Percentiles rank a stretch among this genome's conserved stretches.
Evolutionary conservation across 2,797 vertebrate genomes (phyloP).

Genomic region (Atherinosoma microstoma): DNA sequence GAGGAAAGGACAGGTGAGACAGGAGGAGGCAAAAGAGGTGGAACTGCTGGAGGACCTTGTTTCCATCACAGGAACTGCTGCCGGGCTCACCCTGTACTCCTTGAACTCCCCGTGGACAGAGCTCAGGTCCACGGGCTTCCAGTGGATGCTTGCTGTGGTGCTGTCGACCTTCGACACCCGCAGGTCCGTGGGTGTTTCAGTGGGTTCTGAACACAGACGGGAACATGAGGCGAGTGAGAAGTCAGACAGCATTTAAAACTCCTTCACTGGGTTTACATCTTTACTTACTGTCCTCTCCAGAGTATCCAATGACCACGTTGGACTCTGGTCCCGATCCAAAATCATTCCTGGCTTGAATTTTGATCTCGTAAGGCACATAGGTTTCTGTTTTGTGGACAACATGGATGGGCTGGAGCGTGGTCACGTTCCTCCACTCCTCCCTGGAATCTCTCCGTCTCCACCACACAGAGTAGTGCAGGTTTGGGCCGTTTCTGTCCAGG

Average conservation of each 20-base stretch:
- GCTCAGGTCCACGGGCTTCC: conserved; percentile 89
- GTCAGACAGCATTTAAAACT: neutral
- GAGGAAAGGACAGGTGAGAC: neutral
- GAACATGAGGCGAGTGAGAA: neutral
- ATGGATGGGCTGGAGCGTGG: conserved; percentile 81
- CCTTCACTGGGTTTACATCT: neutral
- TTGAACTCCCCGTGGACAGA: conserved; percentile 93
- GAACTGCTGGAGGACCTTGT: neutral
- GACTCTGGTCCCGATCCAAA: conserved; percentile 90
- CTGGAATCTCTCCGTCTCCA: conserved; percentile 88
- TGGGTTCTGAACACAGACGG: conserved; percentile 84
- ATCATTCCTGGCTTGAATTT: conserved; percentile 92
- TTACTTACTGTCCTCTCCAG: conserved; percentile 94
- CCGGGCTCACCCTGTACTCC: conserved; percentile 92
- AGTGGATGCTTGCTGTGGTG: conserved; percentile 88
- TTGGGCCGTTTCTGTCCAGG: conserved; percentile 90
- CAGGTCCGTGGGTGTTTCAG: conserved; percentile 88
- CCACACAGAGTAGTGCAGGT: conserved; percentile 89
- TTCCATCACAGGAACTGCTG: neutral
- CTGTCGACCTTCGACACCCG: conserved; percentile 88
- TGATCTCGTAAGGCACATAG: conserved; percentile 94
- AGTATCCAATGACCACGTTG: conserved; percentile 88
- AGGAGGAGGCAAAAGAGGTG: neutral
- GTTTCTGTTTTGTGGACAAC: conserved; percentile 88
- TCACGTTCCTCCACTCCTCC: conserved; percentile 89